Evolutionary conservation across 2,888 invertebrate species (phyloP).

Genomic region (Nephrotoma appendiculata): DNA sequence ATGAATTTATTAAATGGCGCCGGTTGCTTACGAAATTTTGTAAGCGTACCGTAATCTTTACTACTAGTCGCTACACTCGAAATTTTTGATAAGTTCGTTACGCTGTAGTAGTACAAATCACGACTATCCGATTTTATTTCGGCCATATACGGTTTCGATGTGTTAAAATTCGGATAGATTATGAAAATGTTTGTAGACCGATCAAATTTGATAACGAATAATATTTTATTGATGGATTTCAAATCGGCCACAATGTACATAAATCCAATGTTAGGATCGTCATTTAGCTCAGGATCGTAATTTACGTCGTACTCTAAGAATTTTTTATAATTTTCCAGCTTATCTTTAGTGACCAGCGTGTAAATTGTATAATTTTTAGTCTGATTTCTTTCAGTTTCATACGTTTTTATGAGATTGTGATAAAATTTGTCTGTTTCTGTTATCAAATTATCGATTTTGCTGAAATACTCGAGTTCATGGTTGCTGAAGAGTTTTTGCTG

Average conservation of each 20-base stretch:
- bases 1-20: neutral
- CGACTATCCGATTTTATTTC: neutral
- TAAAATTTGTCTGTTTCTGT: neutral
- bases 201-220: neutral
- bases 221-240: neutral
- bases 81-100: neutral
- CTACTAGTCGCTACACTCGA: neutral
- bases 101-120: neutral
- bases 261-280: neutral
- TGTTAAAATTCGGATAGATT: neutral
- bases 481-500: neutral
- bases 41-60: neutral
- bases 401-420: neutral
- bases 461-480: neutral
- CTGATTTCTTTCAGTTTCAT: neutral
- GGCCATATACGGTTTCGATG: neutral
- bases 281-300: neutral
- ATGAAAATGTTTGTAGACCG: neutral
- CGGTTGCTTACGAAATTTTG: neutral
- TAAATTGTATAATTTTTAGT: neutral
- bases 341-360: neutral
- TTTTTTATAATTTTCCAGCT: neutral
- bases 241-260: neutral
- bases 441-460: neutral
- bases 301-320: neutral